These are phyloP conservation scores for Uromys caudimaculatus DNA, from an alignment of 2,797 vertebrate genomes.

Conservation along the genomic window DNA sequence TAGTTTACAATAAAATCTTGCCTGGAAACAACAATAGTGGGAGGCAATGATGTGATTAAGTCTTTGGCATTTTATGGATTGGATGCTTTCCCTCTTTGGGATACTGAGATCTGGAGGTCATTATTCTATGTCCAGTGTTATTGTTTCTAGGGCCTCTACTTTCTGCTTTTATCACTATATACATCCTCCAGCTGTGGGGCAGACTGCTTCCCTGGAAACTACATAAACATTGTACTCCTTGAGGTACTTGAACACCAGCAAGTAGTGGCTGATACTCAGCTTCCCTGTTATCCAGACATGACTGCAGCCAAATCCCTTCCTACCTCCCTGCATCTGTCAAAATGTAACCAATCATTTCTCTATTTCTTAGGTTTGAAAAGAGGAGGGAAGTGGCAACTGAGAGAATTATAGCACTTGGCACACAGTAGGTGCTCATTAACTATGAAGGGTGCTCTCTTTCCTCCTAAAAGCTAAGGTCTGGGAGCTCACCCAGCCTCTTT, in stretches of 20 bases:
- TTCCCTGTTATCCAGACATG: neutral
- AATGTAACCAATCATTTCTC: neutral
- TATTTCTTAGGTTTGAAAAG: neutral
- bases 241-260: neutral
- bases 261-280: neutral
- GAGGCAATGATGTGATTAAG: fast-evolving
- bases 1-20: neutral
- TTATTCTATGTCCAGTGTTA: neutral
- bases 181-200: neutral
- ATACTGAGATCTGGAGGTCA: neutral
- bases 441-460: neutral
- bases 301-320: neutral
- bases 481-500: neutral
- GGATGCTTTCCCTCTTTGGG: neutral
- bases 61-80: neutral
- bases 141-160: neutral
- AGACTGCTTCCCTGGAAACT: neutral
- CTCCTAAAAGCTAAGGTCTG: neutral
- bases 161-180: neutral
- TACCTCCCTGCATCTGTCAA: neutral
- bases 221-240: neutral
- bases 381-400: neutral
- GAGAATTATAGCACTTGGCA: neutral
- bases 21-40: neutral
- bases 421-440: conserved; percentile 60